Conservation (phyloP, 2,888 invertebrate genomes). For the Leptura quadrifasciata region DNA sequence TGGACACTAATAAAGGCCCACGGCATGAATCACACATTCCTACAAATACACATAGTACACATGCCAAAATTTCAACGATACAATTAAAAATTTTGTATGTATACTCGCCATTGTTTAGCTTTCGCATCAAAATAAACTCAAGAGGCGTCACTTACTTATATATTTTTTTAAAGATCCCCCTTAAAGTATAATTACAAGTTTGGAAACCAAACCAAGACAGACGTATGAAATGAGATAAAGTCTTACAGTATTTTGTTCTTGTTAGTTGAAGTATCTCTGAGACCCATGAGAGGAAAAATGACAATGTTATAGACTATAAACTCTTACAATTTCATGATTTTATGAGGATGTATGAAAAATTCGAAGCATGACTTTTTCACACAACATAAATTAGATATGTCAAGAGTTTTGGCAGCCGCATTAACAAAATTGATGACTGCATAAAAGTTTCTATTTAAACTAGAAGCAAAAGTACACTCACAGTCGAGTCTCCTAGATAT, state of each 20-base stretch:
- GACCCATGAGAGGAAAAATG: slow-evolving; percentile 9
- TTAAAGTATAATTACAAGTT: background rate
- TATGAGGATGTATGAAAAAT: slow-evolving; percentile 1
- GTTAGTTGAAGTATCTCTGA: background rate
- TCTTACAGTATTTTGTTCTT: background rate
- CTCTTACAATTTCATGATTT: background rate
- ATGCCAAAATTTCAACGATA: no score
- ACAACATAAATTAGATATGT: slow-evolving; percentile 18
- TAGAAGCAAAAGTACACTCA: slow-evolving; percentile 56
- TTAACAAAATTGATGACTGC: background rate
- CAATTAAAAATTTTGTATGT: no score
- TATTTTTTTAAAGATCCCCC: background rate
- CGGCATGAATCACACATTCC: no score
- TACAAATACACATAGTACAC: no score
- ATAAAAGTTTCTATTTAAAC: slow-evolving; percentile 7
- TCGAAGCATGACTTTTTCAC: slow-evolving; percentile 3
- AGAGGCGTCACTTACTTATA: no score
- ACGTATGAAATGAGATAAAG: background rate
- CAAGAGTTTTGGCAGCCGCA: slow-evolving; percentile 8
- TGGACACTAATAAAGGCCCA: no score
- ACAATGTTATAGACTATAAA: background rate
- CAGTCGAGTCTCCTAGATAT: slow-evolving; percentile 71
- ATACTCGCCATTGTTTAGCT: no score
- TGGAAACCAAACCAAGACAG: background rate
- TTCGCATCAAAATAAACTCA: no score